Evolutionary conservation across 2,797 vertebrate genomes (phyloP), one percentile per base, ranked within the genome.

Genomic region (Todus mexicanus): DNA sequence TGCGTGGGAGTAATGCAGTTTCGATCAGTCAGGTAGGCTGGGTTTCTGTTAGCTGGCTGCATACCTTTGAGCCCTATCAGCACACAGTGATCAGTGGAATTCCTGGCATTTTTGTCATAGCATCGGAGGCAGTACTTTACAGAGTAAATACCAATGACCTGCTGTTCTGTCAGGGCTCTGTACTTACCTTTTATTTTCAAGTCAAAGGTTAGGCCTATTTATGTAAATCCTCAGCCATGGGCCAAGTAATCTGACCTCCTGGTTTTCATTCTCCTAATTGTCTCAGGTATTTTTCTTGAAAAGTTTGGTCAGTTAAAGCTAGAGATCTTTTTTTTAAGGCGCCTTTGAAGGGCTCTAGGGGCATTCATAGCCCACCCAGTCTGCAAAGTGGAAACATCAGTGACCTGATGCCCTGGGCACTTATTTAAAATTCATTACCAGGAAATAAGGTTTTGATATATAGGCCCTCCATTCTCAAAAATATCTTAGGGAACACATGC

Each of bases 11-110:
- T 98, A 94, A 91, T 81, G 90, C 82, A 98, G 98, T 98, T 99
- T 99, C 98, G 98, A 98, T 98, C 98, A 96, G 94, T 98, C 98
- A 99, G 98, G 98, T 99, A 98, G 98, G 97, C 98, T 98, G 97
- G 98, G 98, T 99, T 99, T 99, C 98, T 98, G 97, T 98, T 97
- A 98, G 97, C 96, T 94, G 97, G 94, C 97, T 98, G 97, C 98
- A 99, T 98, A 98, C 98, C 98, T 97, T 96, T 95, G 96, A 91
- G 95, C 96, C 97, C 96, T 98, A 98, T 97, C 97, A 97, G 97
- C 95, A 97, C 96, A 97, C 96, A 98, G 96, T 96, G 95, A 98
- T 97, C 96, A 95, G 96, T 98, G 95, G 96, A 98, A 98, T 99
- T 98, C 98, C 97, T 97, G 92, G 95, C 96, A 98, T 98, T 98